A percentile compares a stretch with the other conserved stretches of the same genome.
Evolutionary conservation across 2,888 invertebrate species (phyloP).

Genomic region (Eristalinus sepulchralis): DNA sequence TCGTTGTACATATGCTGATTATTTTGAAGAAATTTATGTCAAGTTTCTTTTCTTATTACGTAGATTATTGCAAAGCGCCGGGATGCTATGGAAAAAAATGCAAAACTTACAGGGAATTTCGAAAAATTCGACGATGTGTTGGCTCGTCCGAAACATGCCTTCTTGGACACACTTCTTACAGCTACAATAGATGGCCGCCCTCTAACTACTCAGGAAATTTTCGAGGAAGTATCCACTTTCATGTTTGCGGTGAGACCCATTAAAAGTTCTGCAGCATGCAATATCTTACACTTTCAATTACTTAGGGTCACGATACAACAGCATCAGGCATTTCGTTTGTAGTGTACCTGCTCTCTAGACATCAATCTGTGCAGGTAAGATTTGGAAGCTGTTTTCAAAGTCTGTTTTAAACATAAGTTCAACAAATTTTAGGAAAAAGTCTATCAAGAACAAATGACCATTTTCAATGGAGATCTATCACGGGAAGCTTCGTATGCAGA

Average conservation of each 20-base stretch:
- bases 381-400: slow-evolving; percentile 60
- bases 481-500: slow-evolving; percentile 76
- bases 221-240: slow-evolving; percentile 79
- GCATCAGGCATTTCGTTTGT: slow-evolving; percentile 83
- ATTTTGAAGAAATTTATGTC: no score
- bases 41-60: no score
- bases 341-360: slow-evolving; percentile 82
- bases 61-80: slow-evolving; percentile 77
- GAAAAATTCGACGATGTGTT: slow-evolving; percentile 23
- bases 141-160: slow-evolving; percentile 76
- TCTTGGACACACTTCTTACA: slow-evolving; percentile 77
- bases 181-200: slow-evolving; percentile 75
- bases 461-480: slow-evolving; percentile 78
- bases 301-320: slow-evolving; percentile 84
- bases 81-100: slow-evolving; percentile 31
- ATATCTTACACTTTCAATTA: neutral
- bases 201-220: slow-evolving; percentile 75
- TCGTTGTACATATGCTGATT: no score
- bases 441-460: slow-evolving; percentile 81
- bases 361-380: slow-evolving; percentile 82
- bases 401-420: neutral
- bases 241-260: slow-evolving; percentile 75
- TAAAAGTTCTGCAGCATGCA: neutral
- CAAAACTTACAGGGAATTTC: neutral
- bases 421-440: slow-evolving; percentile 76